Conservation (phyloP, 2,797 vertebrate genomes). For the Cyclopterus lumpus region DNA sequence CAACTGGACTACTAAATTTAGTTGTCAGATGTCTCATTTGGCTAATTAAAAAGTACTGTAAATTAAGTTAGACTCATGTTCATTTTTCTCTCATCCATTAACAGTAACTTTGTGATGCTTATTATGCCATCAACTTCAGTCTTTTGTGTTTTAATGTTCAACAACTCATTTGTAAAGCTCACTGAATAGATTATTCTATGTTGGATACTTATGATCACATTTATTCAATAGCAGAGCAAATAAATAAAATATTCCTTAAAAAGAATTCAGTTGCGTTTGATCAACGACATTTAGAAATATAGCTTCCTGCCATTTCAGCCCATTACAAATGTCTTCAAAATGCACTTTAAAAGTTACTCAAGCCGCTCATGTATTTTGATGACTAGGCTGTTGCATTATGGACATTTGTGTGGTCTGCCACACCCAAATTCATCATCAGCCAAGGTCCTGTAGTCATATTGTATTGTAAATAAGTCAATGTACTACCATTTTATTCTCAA, state of each 20-base stretch:
- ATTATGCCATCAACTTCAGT: neutral
- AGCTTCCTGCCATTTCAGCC: neutral
- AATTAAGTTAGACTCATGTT: neutral
- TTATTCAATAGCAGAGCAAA: neutral
- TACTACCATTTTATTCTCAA: constrained; percentile 24
- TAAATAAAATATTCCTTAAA: neutral
- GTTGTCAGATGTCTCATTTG: neutral
- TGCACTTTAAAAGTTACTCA: neutral
- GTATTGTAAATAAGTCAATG: neutral
- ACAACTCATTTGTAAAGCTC: neutral
- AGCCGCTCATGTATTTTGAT: neutral
- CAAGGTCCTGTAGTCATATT: neutral
- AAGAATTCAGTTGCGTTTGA: neutral
- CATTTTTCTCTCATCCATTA: neutral
- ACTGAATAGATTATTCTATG: neutral
- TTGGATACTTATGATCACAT: neutral
- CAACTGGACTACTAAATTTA: neutral
- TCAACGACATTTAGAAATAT: neutral
- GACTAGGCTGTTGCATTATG: neutral
- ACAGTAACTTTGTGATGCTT: neutral
- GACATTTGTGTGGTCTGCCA: neutral
- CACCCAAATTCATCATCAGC: neutral
- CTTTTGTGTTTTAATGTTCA: neutral
- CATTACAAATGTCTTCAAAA: neutral
- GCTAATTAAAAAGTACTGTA: too few species aligned